Evolutionary conservation across 2,797 vertebrate species (phyloP).

Genomic region (Lithobates sylvaticus): DNA sequence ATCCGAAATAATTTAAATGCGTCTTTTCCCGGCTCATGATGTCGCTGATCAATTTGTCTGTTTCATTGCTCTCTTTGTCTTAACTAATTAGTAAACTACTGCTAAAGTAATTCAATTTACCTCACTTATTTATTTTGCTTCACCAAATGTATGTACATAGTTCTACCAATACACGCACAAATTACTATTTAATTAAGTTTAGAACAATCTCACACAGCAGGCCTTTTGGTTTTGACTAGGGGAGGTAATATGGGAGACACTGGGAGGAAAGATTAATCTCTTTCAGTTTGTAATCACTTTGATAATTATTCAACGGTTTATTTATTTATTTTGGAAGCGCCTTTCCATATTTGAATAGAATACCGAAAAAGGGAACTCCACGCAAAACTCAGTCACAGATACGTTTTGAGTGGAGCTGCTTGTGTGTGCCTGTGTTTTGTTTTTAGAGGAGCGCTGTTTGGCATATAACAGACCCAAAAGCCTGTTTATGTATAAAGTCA

Average conservation of each 20-base stretch:
- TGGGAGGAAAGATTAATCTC: conserved; percentile 72
- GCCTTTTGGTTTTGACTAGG: conserved; percentile 68
- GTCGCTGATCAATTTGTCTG: conserved; percentile 65
- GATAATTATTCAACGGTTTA: conserved; percentile 60
- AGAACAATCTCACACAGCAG: conserved; percentile 69
- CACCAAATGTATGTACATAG: conserved; percentile 72
- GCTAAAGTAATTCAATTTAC: conserved; percentile 73
- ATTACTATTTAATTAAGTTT: conserved; percentile 75
- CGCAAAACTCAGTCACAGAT: too few species aligned
- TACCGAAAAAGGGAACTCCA: neutral
- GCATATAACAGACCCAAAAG: too few species aligned
- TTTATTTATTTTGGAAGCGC: conserved; percentile 45
- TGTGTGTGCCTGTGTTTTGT: too few species aligned
- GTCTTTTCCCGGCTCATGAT: conserved; percentile 54
- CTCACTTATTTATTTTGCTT: conserved; percentile 76
- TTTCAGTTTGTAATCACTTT: conserved; percentile 68
- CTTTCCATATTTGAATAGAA: conserved; percentile 9
- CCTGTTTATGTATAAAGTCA: too few species aligned
- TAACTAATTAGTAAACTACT: conserved; percentile 76
- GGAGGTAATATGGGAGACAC: conserved; percentile 51
- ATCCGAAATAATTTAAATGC: conserved; percentile 55
- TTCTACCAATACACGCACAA: conserved; percentile 70
- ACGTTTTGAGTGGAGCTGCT: too few species aligned
- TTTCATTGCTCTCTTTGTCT: conserved; percentile 68
- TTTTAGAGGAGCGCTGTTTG: too few species aligned